Evolutionary conservation across 2,113 vertebrate genomes (phyloP), one percentile per base, ranked within the genome.

Genomic region (Ammodytes dubius): DNA sequence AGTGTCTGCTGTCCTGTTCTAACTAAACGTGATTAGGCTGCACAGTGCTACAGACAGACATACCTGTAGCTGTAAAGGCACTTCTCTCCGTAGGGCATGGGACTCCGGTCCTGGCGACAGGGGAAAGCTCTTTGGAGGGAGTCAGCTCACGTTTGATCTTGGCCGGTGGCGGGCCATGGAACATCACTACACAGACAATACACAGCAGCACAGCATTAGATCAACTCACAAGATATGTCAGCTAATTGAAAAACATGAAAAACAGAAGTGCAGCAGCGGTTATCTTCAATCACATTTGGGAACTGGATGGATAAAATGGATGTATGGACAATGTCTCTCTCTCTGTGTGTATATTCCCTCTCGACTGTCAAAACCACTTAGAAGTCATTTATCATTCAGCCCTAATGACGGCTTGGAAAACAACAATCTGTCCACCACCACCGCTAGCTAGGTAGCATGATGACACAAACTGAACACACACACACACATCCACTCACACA

Each of bases 1-100:
- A 8, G 49, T 2, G 14, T 7, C 11, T 37, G 27, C 12, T 9
- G 27, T 39, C 17, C 0, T 39, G 45, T 35, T 7, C 13, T 5
- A 0, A 6, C 1, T 7, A 0, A 3, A 4, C 6, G 27, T 27
- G 27, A 27, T 27, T 27, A 27, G 27, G 27, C 27, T 27, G 1
- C 27, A 27, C 27, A 27, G 27, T 27, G 27, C 27, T n/a, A n/a
- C n/a, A n/a, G n/a, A 27, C 27, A 27, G 27, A 70, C 61, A 1
- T 92, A 99, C 98, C 98, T 99, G 96, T 98, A 98, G 95, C 97
- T 99, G 96, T 98, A 99, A 97, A 99, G 98, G 98, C 98, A 99
- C 97, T 99, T 99, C 94, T 99, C 98, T 95, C 96, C 96, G 45
- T 97, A 99, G 92, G 93, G 95, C 88, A 96, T 95, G 40, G 97